phyloP scores from a whole-genome alignment of 2,888 invertebrate genomes.

The Oligia strigilis region DNA sequence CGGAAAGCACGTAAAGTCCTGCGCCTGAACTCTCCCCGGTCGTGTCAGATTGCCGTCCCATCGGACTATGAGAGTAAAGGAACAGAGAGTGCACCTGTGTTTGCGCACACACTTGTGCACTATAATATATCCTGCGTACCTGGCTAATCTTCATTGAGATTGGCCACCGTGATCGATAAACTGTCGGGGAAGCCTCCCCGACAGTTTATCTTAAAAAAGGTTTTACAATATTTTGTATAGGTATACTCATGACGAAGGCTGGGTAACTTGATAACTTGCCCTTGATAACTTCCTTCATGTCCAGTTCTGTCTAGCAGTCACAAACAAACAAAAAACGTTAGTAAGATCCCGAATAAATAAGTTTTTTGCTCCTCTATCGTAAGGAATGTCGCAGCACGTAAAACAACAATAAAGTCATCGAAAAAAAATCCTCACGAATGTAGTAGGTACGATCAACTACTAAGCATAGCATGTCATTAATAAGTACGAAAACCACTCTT shows the following conservation, averaged over 20 bases:
- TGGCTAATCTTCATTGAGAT: no score
- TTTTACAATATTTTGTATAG: background rate
- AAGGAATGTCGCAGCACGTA: slow-evolving; percentile 20
- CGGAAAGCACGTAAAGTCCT: no score
- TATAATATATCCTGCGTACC: no score
- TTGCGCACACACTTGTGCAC: no score
- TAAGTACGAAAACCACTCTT: background rate
- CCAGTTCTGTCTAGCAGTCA: background rate
- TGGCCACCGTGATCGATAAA: no score
- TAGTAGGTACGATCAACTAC: background rate
- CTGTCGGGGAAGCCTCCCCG: no score
- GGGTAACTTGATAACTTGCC: no score
- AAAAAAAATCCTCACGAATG: slow-evolving; percentile 15
- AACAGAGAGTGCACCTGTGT: no score
- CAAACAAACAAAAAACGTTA: background rate
- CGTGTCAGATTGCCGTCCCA: no score
- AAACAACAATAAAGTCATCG: background rate
- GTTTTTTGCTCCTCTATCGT: background rate
- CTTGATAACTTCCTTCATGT: background rate
- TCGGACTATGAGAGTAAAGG: no score
- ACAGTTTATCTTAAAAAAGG: background rate
- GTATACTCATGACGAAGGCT: background rate
- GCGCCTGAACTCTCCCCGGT: no score
- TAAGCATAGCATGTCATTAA: background rate
- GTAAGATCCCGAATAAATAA: background rate